Percentiles rank a stretch among this genome's conserved stretches.
phyloP scores from a whole-genome alignment of 2,113 vertebrate species.

The Cricetomys ansorgei region DNA sequence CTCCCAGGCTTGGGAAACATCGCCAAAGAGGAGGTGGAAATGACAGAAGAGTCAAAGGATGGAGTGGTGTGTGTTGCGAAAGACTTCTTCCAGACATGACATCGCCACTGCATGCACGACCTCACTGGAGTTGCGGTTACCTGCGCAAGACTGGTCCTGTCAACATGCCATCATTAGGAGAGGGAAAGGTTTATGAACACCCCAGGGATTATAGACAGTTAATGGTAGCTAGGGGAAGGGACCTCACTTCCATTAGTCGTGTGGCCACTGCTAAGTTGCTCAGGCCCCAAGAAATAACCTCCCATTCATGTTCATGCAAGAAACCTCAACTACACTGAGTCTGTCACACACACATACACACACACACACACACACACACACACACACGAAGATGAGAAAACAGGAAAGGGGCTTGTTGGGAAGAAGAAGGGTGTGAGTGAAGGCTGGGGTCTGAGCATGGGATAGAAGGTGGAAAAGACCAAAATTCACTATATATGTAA shows the following conservation, averaged over 20 bases:
- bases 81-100: no score
- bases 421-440: background rate
- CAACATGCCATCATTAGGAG: background rate
- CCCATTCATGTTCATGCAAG: background rate
- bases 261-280: no score
- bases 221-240: background rate
- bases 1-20: background rate
- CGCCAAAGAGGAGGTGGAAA: no score
- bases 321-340: background rate
- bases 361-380: no score
- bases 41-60: background rate
- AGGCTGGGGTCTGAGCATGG: background rate
- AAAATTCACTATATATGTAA: background rate
- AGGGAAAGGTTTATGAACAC: background rate
- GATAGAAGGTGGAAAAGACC: background rate
- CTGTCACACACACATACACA: background rate
- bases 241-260: background rate
- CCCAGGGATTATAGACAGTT: background rate
- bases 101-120: background rate
- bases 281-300: background rate
- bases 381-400: no score
- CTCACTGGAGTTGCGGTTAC: background rate
- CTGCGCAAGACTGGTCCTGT: background rate
- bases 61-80: background rate
- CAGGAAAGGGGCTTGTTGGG: background rate